Conservation (phyloP, 2,888 invertebrate species). For the Eubasilissa splendida region DNA sequence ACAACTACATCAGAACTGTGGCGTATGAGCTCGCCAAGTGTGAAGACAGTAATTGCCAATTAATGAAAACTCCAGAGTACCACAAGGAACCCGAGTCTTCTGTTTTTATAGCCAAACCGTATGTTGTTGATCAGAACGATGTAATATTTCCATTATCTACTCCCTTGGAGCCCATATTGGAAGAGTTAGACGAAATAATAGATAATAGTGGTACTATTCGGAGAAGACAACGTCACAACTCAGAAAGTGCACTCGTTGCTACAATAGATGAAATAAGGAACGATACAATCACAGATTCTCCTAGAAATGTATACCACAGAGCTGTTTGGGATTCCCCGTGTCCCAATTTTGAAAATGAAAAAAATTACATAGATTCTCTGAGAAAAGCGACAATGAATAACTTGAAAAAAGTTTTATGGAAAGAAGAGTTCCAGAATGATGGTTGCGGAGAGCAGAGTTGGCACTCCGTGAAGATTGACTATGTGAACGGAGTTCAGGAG, state of each 20-base stretch:
- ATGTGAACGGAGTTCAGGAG: not conserved
- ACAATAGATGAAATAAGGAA: constrained; percentile 77
- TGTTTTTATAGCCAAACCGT: constrained; percentile 73
- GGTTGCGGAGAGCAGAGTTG: constrained; percentile 1
- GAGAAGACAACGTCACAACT: constrained; percentile 67
- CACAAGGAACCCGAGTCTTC: constrained; percentile 60
- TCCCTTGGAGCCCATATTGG: constrained; percentile 71
- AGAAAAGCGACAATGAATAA: constrained; percentile 64
- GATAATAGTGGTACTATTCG: constrained; percentile 65
- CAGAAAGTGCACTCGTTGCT: constrained; percentile 75
- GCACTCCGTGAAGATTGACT: constrained; percentile 23
- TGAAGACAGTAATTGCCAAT: constrained; percentile 63
- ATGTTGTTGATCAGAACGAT: constrained; percentile 71
- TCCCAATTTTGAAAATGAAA: constrained; percentile 58
- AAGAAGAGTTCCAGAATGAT: constrained; percentile 61
- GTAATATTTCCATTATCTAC: constrained; percentile 69
- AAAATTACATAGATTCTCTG: constrained; percentile 59
- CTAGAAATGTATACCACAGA: constrained; percentile 72
- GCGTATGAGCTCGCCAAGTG: constrained; percentile 68
- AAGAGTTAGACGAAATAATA: constrained; percentile 74
- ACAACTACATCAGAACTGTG: constrained; percentile 72
- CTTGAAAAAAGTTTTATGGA: constrained; percentile 69
- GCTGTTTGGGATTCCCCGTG: constrained; percentile 70
- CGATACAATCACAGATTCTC: constrained; percentile 73
- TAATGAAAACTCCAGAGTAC: constrained; percentile 40